These are phyloP conservation scores for Pogonocichla stellata DNA, from an alignment of 2,113 vertebrate genomes.

Conservation along the genomic window DNA sequence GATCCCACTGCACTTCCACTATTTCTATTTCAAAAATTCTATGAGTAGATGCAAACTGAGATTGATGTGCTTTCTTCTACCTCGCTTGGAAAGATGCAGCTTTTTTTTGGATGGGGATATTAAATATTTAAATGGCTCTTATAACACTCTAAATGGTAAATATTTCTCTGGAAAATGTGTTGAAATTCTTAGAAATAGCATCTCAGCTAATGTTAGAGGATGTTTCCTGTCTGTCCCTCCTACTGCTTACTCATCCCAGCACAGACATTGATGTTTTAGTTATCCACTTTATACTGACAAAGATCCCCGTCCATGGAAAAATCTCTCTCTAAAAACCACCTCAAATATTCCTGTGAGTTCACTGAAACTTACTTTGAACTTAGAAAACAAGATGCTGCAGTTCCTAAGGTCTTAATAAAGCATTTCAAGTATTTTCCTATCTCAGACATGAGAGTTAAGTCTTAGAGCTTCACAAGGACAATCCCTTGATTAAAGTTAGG, in stretches of 20 bases:
- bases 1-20: background rate
- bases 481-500: background rate
- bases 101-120: background rate
- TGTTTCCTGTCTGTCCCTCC: background rate
- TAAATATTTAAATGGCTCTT: background rate
- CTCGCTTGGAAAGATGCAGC: background rate
- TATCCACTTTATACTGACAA: background rate
- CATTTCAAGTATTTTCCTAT: background rate
- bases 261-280: background rate
- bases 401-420: background rate
- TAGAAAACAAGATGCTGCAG: background rate
- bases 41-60: background rate
- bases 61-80: background rate
- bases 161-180: background rate
- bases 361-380: background rate
- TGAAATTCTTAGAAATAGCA: background rate
- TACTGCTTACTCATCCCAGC: background rate
- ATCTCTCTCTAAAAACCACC: background rate
- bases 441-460: background rate
- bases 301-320: background rate
- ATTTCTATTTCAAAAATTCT: background rate
- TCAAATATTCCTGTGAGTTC: background rate
- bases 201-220: background rate
- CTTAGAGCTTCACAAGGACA: background rate
- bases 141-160: background rate